These are phyloP conservation scores for Isurus oxyrinchus DNA, from an alignment of 2,113 vertebrate species.

Conservation along the genomic window DNA sequence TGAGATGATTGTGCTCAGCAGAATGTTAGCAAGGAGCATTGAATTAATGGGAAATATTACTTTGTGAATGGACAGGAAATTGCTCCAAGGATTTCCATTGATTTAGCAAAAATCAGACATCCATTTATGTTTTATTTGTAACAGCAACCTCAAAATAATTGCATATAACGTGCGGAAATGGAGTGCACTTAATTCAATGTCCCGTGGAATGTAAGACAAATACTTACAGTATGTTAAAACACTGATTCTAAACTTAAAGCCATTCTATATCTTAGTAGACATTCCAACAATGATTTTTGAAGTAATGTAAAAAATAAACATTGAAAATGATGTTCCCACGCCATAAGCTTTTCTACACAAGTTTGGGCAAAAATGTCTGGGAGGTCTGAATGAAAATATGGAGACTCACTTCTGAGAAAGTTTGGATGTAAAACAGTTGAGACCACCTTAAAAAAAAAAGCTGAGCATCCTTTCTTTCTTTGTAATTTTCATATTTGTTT, in stretches of 20 bases:
- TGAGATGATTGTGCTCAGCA: background rate
- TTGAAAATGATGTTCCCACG: background rate
- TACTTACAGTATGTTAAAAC: background rate
- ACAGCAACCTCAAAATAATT: background rate
- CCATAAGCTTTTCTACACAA: background rate
- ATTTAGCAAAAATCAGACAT: background rate
- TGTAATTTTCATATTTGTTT: conserved; percentile 36
- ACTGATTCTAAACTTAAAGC: background rate
- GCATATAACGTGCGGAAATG: too few species aligned
- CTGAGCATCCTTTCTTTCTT: conserved; percentile 7
- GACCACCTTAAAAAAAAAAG: background rate
- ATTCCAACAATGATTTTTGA: background rate
- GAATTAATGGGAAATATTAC: background rate
- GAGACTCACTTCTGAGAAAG: conserved; percentile 19
- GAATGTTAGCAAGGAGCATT: background rate
- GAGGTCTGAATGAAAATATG: background rate
- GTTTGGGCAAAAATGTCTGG: conserved; percentile 22
- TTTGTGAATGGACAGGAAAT: background rate
- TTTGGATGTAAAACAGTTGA: conserved; percentile 20
- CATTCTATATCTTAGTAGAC: background rate
- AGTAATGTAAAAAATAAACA: background rate
- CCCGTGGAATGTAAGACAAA: conserved; percentile 5
- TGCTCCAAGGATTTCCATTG: background rate
- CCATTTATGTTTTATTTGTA: background rate
- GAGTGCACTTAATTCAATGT: background rate